Evolutionary conservation across 1,140 invertebrate species (phyloP).

Genomic region (Neodiprion lecontei): DNA sequence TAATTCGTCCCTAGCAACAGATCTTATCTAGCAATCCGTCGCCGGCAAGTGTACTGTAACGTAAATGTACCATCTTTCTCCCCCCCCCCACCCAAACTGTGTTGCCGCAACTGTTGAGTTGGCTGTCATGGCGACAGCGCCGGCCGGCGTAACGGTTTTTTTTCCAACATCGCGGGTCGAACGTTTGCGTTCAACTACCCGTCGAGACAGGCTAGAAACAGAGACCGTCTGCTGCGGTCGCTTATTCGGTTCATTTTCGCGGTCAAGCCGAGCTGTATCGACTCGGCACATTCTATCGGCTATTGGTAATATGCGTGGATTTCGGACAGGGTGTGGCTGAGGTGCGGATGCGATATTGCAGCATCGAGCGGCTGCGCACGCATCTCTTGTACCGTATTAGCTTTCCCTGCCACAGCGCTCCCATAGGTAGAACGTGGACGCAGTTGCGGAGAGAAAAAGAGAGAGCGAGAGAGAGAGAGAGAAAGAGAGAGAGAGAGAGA

Average conservation of each 20-base stretch:
- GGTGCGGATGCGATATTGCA: slow-evolving; percentile 43
- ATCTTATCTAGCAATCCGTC: not conserved
- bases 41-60: not conserved
- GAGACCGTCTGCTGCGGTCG: too few relatives aligned
- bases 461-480: too few relatives aligned
- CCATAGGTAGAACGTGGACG: not conserved
- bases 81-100: too few relatives aligned
- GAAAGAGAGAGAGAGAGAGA: too few relatives aligned
- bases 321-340: not conserved
- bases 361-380: slow-evolving; percentile 58
- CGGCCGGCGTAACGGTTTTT: slow-evolving; percentile 50
- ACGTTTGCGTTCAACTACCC: too few relatives aligned
- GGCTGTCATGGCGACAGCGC: slow-evolving; percentile 46
- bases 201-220: too few relatives aligned
- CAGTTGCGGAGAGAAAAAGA: too few relatives aligned
- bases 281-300: too few relatives aligned
- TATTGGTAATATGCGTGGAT: too few relatives aligned
- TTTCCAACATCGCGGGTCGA: slow-evolving; percentile 11
- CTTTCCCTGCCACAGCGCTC: not conserved
- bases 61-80: not conserved
- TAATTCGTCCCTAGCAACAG: not conserved
- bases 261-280: too few relatives aligned
- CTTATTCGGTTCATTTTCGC: too few relatives aligned
- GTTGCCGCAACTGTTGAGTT: not conserved
- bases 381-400: slow-evolving; percentile 31